A percentile compares a stretch with the other conserved stretches of the same genome.
phyloP scores from a whole-genome alignment of 2,888 invertebrate species.

The Synergus gifuensis region DNA sequence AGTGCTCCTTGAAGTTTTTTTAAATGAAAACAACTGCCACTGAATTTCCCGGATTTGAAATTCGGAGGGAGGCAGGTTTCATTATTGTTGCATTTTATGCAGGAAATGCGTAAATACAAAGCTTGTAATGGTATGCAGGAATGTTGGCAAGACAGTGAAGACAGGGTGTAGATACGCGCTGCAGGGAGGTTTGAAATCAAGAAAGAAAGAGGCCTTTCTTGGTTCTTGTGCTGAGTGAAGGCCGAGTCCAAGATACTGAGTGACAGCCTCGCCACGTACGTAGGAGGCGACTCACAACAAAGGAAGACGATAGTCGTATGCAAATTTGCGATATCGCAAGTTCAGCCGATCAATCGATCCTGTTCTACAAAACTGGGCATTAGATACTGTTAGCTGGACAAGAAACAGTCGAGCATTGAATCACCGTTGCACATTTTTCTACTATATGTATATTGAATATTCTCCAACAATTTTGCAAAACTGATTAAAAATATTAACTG shows the following conservation, averaged over 20 bases:
- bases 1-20: neutral
- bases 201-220: slow-evolving; percentile 53
- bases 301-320: slow-evolving; percentile 72
- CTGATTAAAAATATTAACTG: no score
- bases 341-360: slow-evolving; percentile 47
- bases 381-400: slow-evolving; percentile 40
- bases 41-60: neutral
- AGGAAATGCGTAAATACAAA: slow-evolving; percentile 69
- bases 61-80: neutral
- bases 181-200: slow-evolving; percentile 70
- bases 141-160: slow-evolving; percentile 71
- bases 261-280: slow-evolving; percentile 74
- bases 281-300: slow-evolving; percentile 74
- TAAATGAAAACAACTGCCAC: neutral
- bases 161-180: slow-evolving; percentile 67
- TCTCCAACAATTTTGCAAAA: neutral
- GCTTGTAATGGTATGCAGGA: slow-evolving; percentile 76
- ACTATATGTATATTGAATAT: neutral
- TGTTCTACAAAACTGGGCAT: slow-evolving; percentile 40
- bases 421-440: slow-evolving; percentile 31
- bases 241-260: slow-evolving; percentile 65
- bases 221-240: slow-evolving; percentile 55
- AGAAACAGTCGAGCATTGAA: slow-evolving; percentile 27
- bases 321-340: slow-evolving; percentile 66
- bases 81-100: slow-evolving; percentile 56